Base-by-base conservation (phyloP, 2,888 invertebrate species). In the Amblyteles armatorius region DNA sequence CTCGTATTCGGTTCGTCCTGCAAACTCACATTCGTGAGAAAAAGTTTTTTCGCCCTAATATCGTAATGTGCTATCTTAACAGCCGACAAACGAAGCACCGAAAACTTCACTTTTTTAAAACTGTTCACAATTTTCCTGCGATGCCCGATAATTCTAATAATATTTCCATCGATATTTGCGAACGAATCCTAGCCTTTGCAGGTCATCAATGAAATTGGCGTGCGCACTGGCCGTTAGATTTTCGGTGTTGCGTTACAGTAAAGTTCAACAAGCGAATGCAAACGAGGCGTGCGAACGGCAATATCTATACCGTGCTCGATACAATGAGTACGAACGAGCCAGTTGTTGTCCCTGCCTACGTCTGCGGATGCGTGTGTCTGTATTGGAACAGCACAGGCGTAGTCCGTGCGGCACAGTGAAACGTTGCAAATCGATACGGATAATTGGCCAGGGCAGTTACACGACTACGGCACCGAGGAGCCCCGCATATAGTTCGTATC, bases 391-490 rank as follows among this genome's bases (percentile, higher is more conserved):
- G 60, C 5, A 29, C 33, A 29, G 16, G 29, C 29, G 60, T 6
- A 60, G 60, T 26, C 29, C 16, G 63, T 55, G 19, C 26, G 60
- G 48, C 50, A 19, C 60, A 29, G 63, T 55, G 74, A 69, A 63
- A 55, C 63, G 33, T 76, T 79, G 60, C 50, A 74, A 71, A 83
- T 83, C 83, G 83, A 83, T 83, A 79, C 33, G 83, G 67, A 79
- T 83, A 83, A 83, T 83, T 83, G 79, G 79, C 79, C 69, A 19
- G 83, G 83, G 44, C 74, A 65, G 79, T 76, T 83, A 36, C 48
- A 68, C 57, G 36, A 63, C 52, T 44, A 50, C 48, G 36, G 36
- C 60, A 60, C 26, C 60, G 22, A 60, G 0, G 13, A 60, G 29
- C 2, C 26, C 5, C 29, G 60, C 26, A 60, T 60, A 52, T 65